A percentile compares a stretch with the other conserved stretches of the same genome.
These are phyloP conservation scores for Hoplostethus mediterraneus DNA, from an alignment of 2,797 vertebrate genomes.

Conservation along the genomic window DNA sequence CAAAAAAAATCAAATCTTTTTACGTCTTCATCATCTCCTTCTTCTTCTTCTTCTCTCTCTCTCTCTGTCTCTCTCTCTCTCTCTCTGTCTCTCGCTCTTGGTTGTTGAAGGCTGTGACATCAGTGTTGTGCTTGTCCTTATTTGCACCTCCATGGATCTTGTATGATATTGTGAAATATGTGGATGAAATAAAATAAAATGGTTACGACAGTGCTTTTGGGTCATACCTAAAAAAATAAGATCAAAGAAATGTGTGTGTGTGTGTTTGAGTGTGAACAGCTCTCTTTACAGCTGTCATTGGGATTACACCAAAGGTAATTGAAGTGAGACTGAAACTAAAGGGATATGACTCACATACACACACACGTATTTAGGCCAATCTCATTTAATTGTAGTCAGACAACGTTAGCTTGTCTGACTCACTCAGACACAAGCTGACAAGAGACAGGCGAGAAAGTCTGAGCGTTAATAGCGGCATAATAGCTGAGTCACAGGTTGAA, in stretches of 20 bases:
- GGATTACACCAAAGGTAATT: slow-evolving; percentile 33
- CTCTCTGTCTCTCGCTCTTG: slow-evolving; percentile 53
- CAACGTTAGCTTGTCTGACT: slow-evolving; percentile 8
- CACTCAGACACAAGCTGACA: slow-evolving; percentile 4
- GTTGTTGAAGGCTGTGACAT: slow-evolving; percentile 68
- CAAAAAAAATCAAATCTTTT: slow-evolving; percentile 31
- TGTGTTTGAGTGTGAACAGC: slow-evolving; percentile 4
- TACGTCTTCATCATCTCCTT: slow-evolving; percentile 29
- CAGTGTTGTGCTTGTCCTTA: slow-evolving; percentile 70
- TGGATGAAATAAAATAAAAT: slow-evolving; percentile 70
- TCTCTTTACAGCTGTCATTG: slow-evolving; percentile 22
- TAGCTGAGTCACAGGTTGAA: slow-evolving; percentile 52
- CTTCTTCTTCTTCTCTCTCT: slow-evolving; percentile 11
- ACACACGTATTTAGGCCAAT: neutral
- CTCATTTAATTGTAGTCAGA: slow-evolving; percentile 5
- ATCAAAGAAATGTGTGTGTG: neutral
- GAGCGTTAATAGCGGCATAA: slow-evolving; percentile 41
- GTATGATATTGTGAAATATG: slow-evolving; percentile 78
- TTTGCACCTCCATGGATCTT: slow-evolving; percentile 74
- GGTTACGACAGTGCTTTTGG: slow-evolving; percentile 43
- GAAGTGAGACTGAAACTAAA: neutral
- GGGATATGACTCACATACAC: neutral
- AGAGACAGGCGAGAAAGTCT: slow-evolving; percentile 29
- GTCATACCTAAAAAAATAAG: slow-evolving; percentile 1
- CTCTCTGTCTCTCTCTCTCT: slow-evolving; percentile 16